Evolutionary conservation across 2,113 vertebrate species (phyloP), one percentile per base, ranked within the genome.

Genomic region (Ancistrus triradiatus): DNA sequence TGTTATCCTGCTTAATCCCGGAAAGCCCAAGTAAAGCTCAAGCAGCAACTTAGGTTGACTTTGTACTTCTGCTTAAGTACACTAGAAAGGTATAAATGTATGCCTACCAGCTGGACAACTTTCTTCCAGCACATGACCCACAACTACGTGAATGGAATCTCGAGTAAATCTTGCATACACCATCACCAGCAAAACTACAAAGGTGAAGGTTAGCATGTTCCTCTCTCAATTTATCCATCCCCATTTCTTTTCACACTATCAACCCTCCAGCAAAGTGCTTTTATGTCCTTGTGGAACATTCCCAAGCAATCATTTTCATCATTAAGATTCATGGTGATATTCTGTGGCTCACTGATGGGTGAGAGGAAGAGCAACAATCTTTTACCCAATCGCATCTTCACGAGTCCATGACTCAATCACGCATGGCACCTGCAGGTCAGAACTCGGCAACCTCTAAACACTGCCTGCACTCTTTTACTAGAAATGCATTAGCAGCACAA

Each of bases 351-450:
- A 5, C 28, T 33, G 9, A 4, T 5, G 7, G 13, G 4, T 38
- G 35, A 38, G 35, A 38, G n/a, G 35, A 9, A 22, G 33, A 3
- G 9, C 13, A 22, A 14, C 28, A 18, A 4, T 49, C 3, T 21
- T 48, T 48, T 35, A n/a, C 15, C 28, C 51, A 56, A 37, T 5
- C 10, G 9, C 51, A 53, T 53, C 15, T 35, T 53, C 4, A 53
- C n/a, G 7, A 33, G 50, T 25, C 25, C 50, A 18, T 31, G n/a
- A 18, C n/a, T 11, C 52, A 40, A 56, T 18, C 4, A 14, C 21
- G 13, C 4, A 22, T 9, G 13, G 31, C 2, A 31, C 25, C 49
- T 28, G 1, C 10, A 51, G 27, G 27, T 2, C 7, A 31, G 3
- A 50, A 2, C 7, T 25, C 13, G 27, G 44, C n/a, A 17, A 18